phyloP scores from a whole-genome alignment of 1,140 invertebrate genomes.

The Thaumetopoea pityocampa region DNA sequence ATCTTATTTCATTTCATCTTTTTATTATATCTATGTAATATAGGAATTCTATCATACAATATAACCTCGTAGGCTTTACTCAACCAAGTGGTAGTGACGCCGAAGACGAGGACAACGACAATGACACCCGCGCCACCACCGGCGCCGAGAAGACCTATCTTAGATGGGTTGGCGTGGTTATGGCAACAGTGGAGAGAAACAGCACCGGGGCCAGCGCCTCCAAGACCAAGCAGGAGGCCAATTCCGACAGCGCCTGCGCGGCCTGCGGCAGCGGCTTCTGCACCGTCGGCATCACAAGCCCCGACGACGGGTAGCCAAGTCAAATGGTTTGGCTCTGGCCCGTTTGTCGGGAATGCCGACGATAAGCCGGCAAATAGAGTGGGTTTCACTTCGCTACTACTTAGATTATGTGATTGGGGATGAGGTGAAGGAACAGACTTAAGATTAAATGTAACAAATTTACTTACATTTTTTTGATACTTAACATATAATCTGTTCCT shows the following conservation, averaged over 20 bases:
- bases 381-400: conserved; percentile 66
- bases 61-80: conserved; percentile 72
- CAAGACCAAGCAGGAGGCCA: conserved; percentile 38
- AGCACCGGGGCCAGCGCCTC: conserved; percentile 38
- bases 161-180: conserved; percentile 72
- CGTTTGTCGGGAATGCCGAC: conserved; percentile 68
- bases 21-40: conserved; percentile 18
- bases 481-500: conserved; percentile 32
- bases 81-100: conserved; percentile 75
- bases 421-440: conserved; percentile 51
- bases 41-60: conserved; percentile 41
- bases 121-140: conserved; percentile 55
- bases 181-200: conserved; percentile 75
- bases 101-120: conserved; percentile 60
- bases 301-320: conserved; percentile 53
- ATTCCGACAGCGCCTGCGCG: conserved; percentile 35
- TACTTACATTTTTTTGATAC: conserved; percentile 8
- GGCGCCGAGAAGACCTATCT: conserved; percentile 59
- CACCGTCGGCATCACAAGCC: conserved; percentile 37
- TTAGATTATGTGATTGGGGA: conserved; percentile 65
- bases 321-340: conserved; percentile 72
- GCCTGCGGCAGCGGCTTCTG: conserved; percentile 30
- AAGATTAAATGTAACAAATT: conserved; percentile 44
- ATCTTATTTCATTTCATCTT: conserved; percentile 16
- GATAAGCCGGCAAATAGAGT: conserved; percentile 61